Evolutionary conservation across 2,797 vertebrate genomes (phyloP).

Genomic region (Chloroceryle amazona): DNA sequence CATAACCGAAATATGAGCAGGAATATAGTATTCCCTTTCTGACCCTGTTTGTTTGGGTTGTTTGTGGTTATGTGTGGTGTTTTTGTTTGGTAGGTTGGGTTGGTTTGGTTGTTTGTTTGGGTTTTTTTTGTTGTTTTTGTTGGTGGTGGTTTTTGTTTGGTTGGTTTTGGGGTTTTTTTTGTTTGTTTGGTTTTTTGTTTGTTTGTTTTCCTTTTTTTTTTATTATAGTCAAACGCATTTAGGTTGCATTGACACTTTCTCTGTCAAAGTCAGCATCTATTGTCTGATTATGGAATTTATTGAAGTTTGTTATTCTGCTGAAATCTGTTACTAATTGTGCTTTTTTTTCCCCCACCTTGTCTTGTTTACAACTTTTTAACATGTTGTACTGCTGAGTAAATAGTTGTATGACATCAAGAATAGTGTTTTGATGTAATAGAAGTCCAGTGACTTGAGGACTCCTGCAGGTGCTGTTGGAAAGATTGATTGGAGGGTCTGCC

Average conservation of each 20-base stretch:
- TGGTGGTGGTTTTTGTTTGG: too few species aligned
- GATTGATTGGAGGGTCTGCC: background rate
- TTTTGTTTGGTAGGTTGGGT: too few species aligned
- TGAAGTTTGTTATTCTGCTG: background rate
- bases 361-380: background rate
- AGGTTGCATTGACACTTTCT: background rate
- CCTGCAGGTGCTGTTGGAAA: background rate
- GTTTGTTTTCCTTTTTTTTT: background rate
- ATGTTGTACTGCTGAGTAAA: background rate
- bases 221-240: background rate
- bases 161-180: too few species aligned
- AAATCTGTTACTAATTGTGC: background rate
- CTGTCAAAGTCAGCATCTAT: background rate
- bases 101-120: too few species aligned
- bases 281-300: background rate
- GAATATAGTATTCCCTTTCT: background rate
- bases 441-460: background rate
- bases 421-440: background rate
- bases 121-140: too few species aligned
- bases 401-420: background rate
- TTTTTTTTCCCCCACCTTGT: background rate
- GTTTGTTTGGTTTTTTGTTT: background rate
- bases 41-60: background rate
- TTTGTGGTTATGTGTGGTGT: too few species aligned
- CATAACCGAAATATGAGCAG: background rate